These are phyloP conservation scores for Chrysogorgia sp. DNA, from an alignment of 92 coral and sea anemone genomes.

Conservation along the genomic window DNA sequence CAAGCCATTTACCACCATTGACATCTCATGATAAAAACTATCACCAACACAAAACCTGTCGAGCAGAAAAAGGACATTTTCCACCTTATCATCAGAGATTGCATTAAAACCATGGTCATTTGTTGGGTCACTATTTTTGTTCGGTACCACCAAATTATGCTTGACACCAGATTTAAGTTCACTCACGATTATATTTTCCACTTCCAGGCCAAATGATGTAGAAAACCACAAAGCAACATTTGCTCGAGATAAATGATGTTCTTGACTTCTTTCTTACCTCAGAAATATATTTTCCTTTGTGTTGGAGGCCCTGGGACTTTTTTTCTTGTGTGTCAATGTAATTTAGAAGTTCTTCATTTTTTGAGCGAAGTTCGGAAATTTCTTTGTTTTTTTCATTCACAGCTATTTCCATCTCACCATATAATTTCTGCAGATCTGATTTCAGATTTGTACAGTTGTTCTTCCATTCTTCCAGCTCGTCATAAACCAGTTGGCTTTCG, in stretches of 20 bases:
- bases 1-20: constrained; percentile 58
- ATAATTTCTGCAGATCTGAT: constrained; percentile 58
- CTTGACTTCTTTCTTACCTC: constrained; percentile 64
- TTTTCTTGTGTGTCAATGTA: constrained; percentile 46
- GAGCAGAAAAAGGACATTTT: constrained; percentile 63
- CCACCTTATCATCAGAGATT: constrained; percentile 54
- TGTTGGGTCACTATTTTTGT: constrained; percentile 24
- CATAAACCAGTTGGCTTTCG: constrained; percentile 47
- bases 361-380: constrained; percentile 51
- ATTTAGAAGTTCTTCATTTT: constrained; percentile 52
- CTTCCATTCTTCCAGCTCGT: constrained; percentile 65
- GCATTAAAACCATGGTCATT: constrained; percentile 55
- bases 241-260: constrained; percentile 62
- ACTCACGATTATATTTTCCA: constrained; percentile 57
- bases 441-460: constrained; percentile 53
- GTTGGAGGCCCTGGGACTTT: constrained; percentile 23
- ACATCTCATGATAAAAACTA: constrained; percentile 65
- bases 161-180: constrained; percentile 60
- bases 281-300: constrained; percentile 63
- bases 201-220: constrained; percentile 68
- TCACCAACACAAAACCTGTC: constrained; percentile 73
- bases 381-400: constrained; percentile 50
- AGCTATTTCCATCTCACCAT: constrained; percentile 57
- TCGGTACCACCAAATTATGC: constrained; percentile 9
- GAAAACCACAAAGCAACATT: constrained; percentile 71